phyloP scores from a whole-genome alignment of 2,888 invertebrate species.

The Xiphydria camelus region DNA sequence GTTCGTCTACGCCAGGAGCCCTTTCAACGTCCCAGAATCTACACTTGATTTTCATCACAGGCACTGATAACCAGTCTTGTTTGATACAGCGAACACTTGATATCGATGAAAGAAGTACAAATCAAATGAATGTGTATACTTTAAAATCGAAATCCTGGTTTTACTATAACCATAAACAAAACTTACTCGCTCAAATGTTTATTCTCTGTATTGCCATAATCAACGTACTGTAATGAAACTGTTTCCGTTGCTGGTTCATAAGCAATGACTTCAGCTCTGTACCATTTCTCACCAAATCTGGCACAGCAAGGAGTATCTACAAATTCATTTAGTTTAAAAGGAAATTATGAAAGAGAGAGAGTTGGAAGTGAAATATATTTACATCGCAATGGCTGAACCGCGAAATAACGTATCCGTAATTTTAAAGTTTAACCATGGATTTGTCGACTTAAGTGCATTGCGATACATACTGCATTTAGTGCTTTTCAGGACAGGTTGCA shows the following conservation, averaged over 20 bases:
- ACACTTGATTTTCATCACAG: conserved; percentile 35
- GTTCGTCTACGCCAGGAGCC: background rate
- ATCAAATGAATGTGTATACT: too few species aligned
- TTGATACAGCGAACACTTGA: conserved; percentile 30
- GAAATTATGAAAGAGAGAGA: too few species aligned
- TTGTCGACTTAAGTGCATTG: too few species aligned
- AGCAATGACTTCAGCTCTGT: conserved; percentile 68
- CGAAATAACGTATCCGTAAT: too few species aligned
- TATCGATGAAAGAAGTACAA: background rate
- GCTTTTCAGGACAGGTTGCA: conserved; percentile 58
- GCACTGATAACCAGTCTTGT: conserved; percentile 36
- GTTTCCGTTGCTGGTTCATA: conserved; percentile 44
- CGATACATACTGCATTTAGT: too few species aligned
- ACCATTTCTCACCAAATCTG: conserved; percentile 72
- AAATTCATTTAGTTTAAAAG: too few species aligned
- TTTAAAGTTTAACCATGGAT: too few species aligned
- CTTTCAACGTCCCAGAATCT: conserved; percentile 27
- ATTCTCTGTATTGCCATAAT: conserved; percentile 71
- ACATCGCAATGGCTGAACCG: too few species aligned
- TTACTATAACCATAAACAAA: too few species aligned
- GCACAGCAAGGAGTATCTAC: conserved; percentile 66
- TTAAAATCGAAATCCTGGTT: too few species aligned
- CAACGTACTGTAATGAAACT: conserved; percentile 71
- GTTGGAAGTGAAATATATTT: too few species aligned
- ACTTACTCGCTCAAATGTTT: too few species aligned